Evolutionary conservation across 1,140 invertebrate species (phyloP), one percentile per base, ranked within the genome.

Genomic region (Carposina sasakii): DNA sequence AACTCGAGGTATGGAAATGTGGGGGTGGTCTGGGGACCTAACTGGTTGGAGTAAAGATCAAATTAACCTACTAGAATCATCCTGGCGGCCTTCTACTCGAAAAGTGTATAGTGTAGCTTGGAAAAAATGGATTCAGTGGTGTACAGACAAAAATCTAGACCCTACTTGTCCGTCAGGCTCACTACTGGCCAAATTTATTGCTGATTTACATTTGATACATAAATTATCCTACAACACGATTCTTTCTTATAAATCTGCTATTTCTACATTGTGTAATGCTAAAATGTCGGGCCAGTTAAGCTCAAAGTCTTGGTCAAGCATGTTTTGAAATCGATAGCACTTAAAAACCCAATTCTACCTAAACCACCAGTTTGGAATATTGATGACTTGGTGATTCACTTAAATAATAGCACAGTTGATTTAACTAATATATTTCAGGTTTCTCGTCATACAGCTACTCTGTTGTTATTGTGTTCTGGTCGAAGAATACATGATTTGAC

Each of bases 1-100:
- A 3, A 3, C 19, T 39, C 9, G 36, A 39, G 20, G 36, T 39
- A 17, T 39, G 36, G 36, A 39, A 39, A n/a, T 39, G 36, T 39
- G 36, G 15, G 36, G 19, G 36, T 20, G 36, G 36, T 39, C 36
- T 17, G 36, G n/a, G 20, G 8, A 39, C 6, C 8, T 20, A 39
- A 33, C 8, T 15, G 13, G 8, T 33, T 33, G 13, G 31, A 33
- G 15, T 13, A 13, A 33, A 3, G 31, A 33, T 33, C 31, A 33
- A 13, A 3, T 33, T 4, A 33, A 33, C 8, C 13, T 33, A 33
- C 15, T 33, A 13, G 15, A 33, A 33, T 4, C 8, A 10, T 33
- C 13, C 31, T 33, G 31, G 31, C 31, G 13, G 4, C n/a, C 31
- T 4, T 33, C 31, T 33, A 33, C 31, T n/a, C 31, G 31, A 8